A percentile compares a stretch with the other conserved stretches of the same genome.
These are phyloP conservation scores for Pocillopora grandis DNA, from an alignment of 92 coral and sea anemone species.

Conservation along the genomic window DNA sequence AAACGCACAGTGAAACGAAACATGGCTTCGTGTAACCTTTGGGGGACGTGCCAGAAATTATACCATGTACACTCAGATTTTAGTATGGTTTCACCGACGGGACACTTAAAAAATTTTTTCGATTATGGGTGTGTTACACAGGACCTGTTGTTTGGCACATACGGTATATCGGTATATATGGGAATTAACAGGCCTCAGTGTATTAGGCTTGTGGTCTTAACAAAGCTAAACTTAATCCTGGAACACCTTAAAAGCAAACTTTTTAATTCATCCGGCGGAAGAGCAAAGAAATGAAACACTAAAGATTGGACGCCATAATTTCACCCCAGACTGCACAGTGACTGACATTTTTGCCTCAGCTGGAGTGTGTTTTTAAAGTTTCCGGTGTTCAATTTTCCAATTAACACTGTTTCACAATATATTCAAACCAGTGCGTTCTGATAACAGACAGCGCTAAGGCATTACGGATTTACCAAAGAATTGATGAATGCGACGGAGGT, in stretches of 20 bases:
- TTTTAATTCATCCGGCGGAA: conserved; percentile 24
- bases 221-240: conserved; percentile 33
- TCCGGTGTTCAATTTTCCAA: conserved; percentile 46
- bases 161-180: conserved; percentile 6
- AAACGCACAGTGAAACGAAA: not conserved
- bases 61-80: not conserved
- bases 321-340: not conserved
- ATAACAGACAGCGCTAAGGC: not conserved
- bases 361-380: conserved; percentile 11
- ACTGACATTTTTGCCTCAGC: conserved; percentile 9
- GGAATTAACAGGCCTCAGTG: conserved; percentile 24
- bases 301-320: not conserved
- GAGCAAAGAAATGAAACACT: conserved; percentile 14
- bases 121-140: not conserved
- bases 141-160: not conserved
- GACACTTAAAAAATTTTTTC: not conserved
- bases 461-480: not conserved
- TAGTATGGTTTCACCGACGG: not conserved
- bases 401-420: conserved; percentile 35
- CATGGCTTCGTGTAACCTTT: not conserved
- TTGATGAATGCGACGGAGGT: not conserved
- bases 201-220: not conserved
- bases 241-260: conserved; percentile 22
- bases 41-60: not conserved
- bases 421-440: not conserved